Evolutionary conservation across 2,888 invertebrate genomes (phyloP), one percentile per base, ranked within the genome.

Genomic region (Troglohyphantes excavatus): DNA sequence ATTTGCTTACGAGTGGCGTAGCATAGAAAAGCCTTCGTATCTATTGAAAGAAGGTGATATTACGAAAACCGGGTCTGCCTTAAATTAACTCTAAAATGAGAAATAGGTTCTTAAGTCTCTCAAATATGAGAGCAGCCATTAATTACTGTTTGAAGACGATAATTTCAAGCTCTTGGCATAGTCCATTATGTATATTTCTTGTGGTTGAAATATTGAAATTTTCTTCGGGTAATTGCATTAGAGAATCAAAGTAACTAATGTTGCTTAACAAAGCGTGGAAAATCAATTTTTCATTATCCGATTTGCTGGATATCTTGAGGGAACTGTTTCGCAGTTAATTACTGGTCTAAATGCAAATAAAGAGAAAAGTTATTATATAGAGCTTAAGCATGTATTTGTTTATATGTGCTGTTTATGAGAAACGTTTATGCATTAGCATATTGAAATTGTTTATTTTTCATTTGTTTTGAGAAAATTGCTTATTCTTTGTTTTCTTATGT

Each of bases 251-350:
- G 13, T 26, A 46, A 17, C 46, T 73, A 73, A 73, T 23, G 21
- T 26, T 27, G 46, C 7, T 26, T 73, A 46, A 26, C 53, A 23
- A 26, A 13, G 43, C 26, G 26, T 23, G n/a, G 53, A 26, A 73
- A 73, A 73, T 70, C 43, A 43, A 70, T 43, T 70, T 70, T 43
- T 70, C 70, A 70, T 43, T 70, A 70, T 70, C 39, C 21, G 70
- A 70, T 70, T 70, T 70, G 43, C 43, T 23, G 23, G 43, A 43
- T 21, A 70, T 43, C 39, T 43, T 70, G 39, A 11, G 70, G 19
- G 67, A 26, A n/a, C 67, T 33, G 21, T 11, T 43, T 21, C 70
- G 19, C 2, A 70, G 43, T 9, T 43, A 70, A 43, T 70, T 70
- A 23, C 27, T 26, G 23, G 23, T 26, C 46, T 53, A 5, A 53